Conservation (phyloP, 2,113 vertebrate species). For the Tympanuchus pallidicinctus region DNA sequence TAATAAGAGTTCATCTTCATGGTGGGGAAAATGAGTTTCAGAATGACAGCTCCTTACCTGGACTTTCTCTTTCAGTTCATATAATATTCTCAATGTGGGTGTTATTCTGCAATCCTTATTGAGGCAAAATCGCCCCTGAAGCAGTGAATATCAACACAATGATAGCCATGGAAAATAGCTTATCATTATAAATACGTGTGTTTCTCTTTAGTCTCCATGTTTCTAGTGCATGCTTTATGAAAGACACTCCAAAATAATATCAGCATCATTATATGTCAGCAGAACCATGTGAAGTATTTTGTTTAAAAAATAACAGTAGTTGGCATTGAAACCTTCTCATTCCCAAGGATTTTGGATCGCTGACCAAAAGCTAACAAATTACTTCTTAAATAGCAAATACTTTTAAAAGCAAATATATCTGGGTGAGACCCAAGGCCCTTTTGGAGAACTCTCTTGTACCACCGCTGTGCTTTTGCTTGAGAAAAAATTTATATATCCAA, state of each 20-base stretch:
- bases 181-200: not conserved
- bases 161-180: not conserved
- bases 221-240: not conserved
- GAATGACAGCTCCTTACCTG: slow-evolving; percentile 67
- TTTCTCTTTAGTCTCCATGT: not conserved
- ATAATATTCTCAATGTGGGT: not conserved
- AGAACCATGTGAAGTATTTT: not conserved
- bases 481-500: not conserved
- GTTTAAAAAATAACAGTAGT: not conserved
- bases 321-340: not conserved
- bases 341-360: not conserved
- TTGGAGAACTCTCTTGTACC: not conserved
- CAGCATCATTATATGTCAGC: not conserved
- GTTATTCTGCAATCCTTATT: slow-evolving; percentile 12
- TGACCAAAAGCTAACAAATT: not conserved
- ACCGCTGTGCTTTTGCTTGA: not conserved
- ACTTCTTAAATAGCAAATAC: not conserved
- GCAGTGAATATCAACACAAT: not conserved
- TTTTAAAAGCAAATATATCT: not conserved
- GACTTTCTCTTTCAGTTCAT: slow-evolving; percentile 7
- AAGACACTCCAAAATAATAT: not conserved
- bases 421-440: not conserved
- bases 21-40: slow-evolving; percentile 73
- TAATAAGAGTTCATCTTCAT: slow-evolving; percentile 72
- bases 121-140: not conserved